Evolutionary conservation across 2,797 vertebrate species (phyloP), one percentile per base, ranked within the genome.

Genomic region (Enteromius fasciolatus): DNA sequence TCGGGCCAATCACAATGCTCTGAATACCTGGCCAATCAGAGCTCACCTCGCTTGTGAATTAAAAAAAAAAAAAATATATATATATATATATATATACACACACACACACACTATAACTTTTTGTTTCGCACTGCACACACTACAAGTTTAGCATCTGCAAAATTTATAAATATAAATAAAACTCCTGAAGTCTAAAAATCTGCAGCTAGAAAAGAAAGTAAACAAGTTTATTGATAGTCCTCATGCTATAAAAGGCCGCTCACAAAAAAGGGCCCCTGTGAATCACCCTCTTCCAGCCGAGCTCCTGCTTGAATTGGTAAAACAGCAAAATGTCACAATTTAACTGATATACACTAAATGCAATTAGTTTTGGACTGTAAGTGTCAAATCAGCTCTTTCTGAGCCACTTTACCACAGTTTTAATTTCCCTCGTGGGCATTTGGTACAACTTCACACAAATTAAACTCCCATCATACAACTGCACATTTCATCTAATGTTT

Each of bases 371-470:
- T 33, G 50, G 41, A 23, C 52, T 9, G 25, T 70, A 70, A 54
- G 78, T 50, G 57, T 28, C 78, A 70, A 50, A 63, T 31, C 36
- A 78, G 54, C 46, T 44, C 48, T 52, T 57, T 84, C 44, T 52
- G 31, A 75, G 48, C 39, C 20, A 73, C 69, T 73, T 64, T 73
- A 39, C 44, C n/a, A 54, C 33, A 39, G 59, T 72, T 84, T 82
- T 75, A 79, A 80, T 79, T 77, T 72, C 75, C 57, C 48, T 14
- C 2, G 44, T 68, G 81, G 70, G 64, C 77, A 80, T 84, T 63
- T 80, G 44, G 78, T 44, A 67, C 77, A 70, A 76, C 59, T 84
- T 81, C 80, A 41, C 82, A 70, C 64, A 80, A 78, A 78, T 86
- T 83, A 76, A 83, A 63, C 82, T 69, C 25, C 36, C 70, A 39